phyloP scores from a whole-genome alignment of 2,113 vertebrate genomes.

The Agelaius phoeniceus region DNA sequence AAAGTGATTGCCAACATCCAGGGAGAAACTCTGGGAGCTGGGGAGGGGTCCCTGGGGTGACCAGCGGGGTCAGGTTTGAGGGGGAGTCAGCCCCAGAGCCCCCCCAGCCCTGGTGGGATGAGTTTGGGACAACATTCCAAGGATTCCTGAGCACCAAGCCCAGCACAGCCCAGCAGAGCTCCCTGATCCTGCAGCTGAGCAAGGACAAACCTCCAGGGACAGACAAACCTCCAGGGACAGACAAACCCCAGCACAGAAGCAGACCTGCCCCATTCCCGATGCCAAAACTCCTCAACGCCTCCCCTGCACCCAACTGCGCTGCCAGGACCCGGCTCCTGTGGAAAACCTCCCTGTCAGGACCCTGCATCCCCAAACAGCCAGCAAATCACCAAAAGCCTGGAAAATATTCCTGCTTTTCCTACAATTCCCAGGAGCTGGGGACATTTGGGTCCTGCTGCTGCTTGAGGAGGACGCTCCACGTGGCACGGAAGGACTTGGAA shows the following conservation, averaged over 20 bases:
- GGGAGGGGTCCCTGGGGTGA: neutral
- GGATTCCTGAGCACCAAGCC: neutral
- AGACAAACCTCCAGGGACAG: neutral
- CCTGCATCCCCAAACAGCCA: neutral
- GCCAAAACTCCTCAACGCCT: accelerated
- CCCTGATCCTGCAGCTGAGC: neutral
- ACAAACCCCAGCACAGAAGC: neutral
- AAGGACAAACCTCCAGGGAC: neutral
- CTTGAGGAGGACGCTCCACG: accelerated
- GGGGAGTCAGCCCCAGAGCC: neutral
- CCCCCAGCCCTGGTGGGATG: neutral
- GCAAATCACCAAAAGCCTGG: neutral
- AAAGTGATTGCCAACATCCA: neutral
- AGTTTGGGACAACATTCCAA: neutral
- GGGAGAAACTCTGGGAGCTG: neutral
- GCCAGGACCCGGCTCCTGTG: neutral
- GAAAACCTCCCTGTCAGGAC: neutral
- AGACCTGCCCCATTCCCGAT: accelerated
- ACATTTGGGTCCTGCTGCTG: neutral
- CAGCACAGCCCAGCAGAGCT: neutral
- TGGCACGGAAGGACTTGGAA: accelerated
- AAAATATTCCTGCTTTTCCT: neutral
- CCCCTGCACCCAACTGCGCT: neutral
- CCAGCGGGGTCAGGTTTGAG: neutral
- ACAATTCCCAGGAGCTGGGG: too few species aligned